Base-by-base conservation (phyloP, 2,888 invertebrate genomes). In the Eristalis pertinax region DNA sequence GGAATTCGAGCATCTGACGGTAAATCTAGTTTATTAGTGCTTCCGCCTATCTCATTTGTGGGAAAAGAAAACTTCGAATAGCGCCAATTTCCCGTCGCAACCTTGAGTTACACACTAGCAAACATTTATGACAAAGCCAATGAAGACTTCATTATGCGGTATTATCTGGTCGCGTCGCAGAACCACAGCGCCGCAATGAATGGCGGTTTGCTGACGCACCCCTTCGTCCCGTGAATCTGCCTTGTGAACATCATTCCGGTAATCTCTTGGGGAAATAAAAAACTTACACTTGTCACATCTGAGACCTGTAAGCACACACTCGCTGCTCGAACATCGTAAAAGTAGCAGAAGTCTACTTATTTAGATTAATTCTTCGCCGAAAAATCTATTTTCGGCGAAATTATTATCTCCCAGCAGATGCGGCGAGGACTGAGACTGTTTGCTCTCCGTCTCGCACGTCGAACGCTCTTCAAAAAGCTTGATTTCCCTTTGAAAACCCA, bases 401-500 rank as follows among this genome's bases (percentile, higher is more conserved):
- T 13, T 43, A 19, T 19, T 50, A 50, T 50, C 50, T 50, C 50
- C 5, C 50, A 50, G 50, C 50, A n/a, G 43, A 38, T 13, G 38
- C 13, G 38, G 13, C 13, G 32, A 32, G 38, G 35, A 35, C 11
- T 32, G 7, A 32, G 32, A 32, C 32, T 4, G 35, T 0, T 4
- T 1, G 19, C 50, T 19, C 19, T 50, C 19, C 19, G 2, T 19
- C 19, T 50, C 50, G 4, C 43, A 19, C 15, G 19, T 58, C 38
- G 58, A 35, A 69, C 10, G 13, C 83, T 72, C 60, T 68, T 73
- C 68, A 15, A 13, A 67, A 19, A 50, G 19, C 50, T 19, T n/a
- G 1, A 4, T n/a, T 43, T 2, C 19, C 19, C 4, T n/a, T 50
- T 50, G 19, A 19, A 50, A 56, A 35, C 13, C 63, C n/a, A 68